These are phyloP conservation scores for Harpagifer antarcticus DNA, from an alignment of 2,797 vertebrate genomes.

Conservation along the genomic window DNA sequence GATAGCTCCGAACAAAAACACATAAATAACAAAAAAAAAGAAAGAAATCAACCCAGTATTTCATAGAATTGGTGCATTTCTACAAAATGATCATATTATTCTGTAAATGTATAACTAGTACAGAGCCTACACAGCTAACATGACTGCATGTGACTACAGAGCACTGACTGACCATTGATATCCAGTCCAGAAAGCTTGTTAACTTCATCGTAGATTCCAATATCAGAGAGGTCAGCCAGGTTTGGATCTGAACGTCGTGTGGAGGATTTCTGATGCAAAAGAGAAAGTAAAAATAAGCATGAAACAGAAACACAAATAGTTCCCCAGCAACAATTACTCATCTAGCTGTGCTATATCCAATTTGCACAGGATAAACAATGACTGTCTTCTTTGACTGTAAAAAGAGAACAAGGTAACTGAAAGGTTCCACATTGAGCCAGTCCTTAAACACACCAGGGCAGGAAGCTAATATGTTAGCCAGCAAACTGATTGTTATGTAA, in stretches of 20 bases:
- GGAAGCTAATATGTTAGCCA: constrained; percentile 27
- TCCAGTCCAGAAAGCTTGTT: constrained; percentile 84
- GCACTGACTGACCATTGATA: constrained; percentile 71
- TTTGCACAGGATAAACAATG: background rate
- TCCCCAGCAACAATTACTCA: constrained; percentile 11
- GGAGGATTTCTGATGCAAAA: constrained; percentile 84
- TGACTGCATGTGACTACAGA: constrained; percentile 2
- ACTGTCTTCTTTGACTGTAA: background rate
- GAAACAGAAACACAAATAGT: constrained; percentile 16
- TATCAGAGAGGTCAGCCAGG: constrained; percentile 70
- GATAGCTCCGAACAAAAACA: too few relatives aligned
- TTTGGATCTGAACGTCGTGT: constrained; percentile 88
- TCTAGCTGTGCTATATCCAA: background rate
- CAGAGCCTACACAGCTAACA: background rate
- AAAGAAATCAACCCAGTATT: too few relatives aligned
- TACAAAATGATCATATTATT: constrained; percentile 1
- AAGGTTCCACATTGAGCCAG: constrained; percentile 7
- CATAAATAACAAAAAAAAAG: too few relatives aligned
- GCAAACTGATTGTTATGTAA: background rate
- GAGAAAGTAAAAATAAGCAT: constrained; percentile 20
- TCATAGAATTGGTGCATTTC: background rate
- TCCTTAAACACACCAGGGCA: constrained; percentile 50
- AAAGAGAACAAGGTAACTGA: constrained; percentile 8
- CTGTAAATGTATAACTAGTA: background rate
- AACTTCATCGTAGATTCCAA: constrained; percentile 93